Conservation (phyloP, 2,888 invertebrate genomes). For the Bedellia somnulentella region DNA sequence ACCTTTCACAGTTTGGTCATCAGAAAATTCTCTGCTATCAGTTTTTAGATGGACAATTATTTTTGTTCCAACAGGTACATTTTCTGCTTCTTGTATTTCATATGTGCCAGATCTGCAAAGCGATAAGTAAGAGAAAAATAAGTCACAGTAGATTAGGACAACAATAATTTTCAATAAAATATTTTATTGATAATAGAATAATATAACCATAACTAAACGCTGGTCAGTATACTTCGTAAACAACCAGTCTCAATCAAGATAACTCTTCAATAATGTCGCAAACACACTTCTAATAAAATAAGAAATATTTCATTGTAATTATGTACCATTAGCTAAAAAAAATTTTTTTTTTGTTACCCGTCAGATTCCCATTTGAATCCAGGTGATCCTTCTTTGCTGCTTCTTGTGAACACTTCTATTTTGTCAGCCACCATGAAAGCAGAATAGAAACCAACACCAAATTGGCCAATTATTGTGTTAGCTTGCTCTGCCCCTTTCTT, state of each 20-base stretch:
- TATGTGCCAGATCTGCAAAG: conserved; percentile 76
- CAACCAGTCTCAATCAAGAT: too few relatives aligned
- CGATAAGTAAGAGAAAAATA: too few relatives aligned
- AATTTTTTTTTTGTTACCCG: conserved; percentile 79
- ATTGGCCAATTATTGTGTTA: conserved; percentile 91
- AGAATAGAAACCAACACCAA: conserved; percentile 98
- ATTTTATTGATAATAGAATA: too few relatives aligned
- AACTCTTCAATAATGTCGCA: too few relatives aligned
- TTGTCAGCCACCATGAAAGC: conserved; percentile 96
- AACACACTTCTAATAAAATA: too few relatives aligned
- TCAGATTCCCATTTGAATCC: conserved; percentile 90
- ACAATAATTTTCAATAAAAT: too few relatives aligned
- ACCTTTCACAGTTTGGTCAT: conserved; percentile 82
- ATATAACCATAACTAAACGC: too few relatives aligned
- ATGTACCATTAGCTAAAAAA: too few relatives aligned
- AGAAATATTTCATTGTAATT: too few relatives aligned
- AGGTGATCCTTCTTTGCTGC: conserved; percentile 63
- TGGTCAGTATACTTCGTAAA: too few relatives aligned
- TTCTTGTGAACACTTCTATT: conserved; percentile 88
- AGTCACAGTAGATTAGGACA: too few relatives aligned
- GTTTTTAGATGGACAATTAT: conserved; percentile 88
- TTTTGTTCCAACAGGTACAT: conserved; percentile 87
- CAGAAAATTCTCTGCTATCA: conserved; percentile 86
- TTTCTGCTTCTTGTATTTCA: conserved; percentile 84
- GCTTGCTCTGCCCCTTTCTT: conserved; percentile 63